Evolutionary conservation across 2,113 vertebrate genomes (phyloP), one percentile per base, ranked within the genome.

Genomic region (Aegotheles bennettii): DNA sequence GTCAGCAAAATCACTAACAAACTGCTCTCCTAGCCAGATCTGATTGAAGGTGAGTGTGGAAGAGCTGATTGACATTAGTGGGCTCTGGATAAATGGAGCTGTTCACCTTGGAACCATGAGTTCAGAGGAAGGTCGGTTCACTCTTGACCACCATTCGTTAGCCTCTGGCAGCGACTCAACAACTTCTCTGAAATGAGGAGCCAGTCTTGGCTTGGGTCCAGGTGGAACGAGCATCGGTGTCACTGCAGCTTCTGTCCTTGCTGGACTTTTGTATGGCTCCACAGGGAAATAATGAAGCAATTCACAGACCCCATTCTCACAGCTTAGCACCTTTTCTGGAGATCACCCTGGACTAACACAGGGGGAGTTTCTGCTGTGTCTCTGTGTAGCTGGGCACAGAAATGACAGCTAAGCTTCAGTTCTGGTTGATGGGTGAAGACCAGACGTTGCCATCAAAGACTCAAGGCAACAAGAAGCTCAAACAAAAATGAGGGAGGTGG

Each of bases 51-150:
- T 57, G 36, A 79, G 61, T 48, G 60, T 56, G 57, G 89, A 90
- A 81, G 51, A 93, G 10, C 79, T 92, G 95, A 96, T 56, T 90
- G 86, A 69, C 53, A 50, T 61, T 24, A 93, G 53, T 48, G 38
- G 40, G 61, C 33, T 82, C 60, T 64, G 79, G 85, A 88, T 92
- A 90, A 94, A 94, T 84, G 64, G 79, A 92, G 69, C 47, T 84
- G 56, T 64, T 96, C 4, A 4, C 93, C 76, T 84, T 78, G 76
- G 71, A 88, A 75, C 65, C 20, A 0, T 21, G 86, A 87, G 84
- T 87, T 95, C 90, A 94, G 73, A 78, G 68, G 90, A 95, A 90
- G 88, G 95, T 96, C 88, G 78, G 64, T 21, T 81, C 76, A 71
- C 68, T 87, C 36, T 31, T 94, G 87, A 92, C 88, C 88, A 92